Evolutionary conservation across 2,888 invertebrate species (phyloP), one percentile per base, ranked within the genome.

Genomic region (Pediacus dermestoides): DNA sequence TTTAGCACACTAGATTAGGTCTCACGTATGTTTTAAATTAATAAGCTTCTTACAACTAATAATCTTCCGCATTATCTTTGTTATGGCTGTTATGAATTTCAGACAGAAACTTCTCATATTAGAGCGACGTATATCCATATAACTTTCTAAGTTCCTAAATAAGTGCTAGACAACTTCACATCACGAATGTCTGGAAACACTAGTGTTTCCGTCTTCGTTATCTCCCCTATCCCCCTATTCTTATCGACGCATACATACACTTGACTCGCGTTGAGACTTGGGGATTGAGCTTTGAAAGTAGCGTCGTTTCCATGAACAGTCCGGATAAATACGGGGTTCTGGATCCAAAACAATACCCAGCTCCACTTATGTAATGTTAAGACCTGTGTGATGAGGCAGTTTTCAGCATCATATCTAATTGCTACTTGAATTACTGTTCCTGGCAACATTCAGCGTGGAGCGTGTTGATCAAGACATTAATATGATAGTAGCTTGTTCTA

Each of bases 241-340:
- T 18, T 18, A 18, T 18, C 21, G 21, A 18, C 21, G 21, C 21
- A 18, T n/a, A n/a, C 21, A 18, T 18, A 18, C 21, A 18, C 21
- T 18, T n/a, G 21, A 18, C 21, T 18, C 6, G 6, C n/a, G n/a
- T 18, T 7, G 6, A 18, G 6, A 18, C n/a, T n/a, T n/a, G n/a
- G n/a, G n/a, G n/a, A 18, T n/a, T 18, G 21, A 18, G 21, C 21
- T 18, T 18, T 18, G 6, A 7, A 18, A n/a, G n/a, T n/a, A n/a
- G n/a, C n/a, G n/a, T 18, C n/a, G 21, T n/a, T n/a, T 18, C 21
- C 6, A 18, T 18, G 21, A 18, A 7, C 6, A 7, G 6, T n/a
- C n/a, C 21, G n/a, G 6, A 18, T n/a, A 18, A 18, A n/a, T 18
- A 18, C 21, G n/a, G n/a, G 21, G 6, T 18, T 18, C 21, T n/a